Evolutionary conservation across 2,797 vertebrate genomes (phyloP).

Genomic region (Pogoniulus pusillus): DNA sequence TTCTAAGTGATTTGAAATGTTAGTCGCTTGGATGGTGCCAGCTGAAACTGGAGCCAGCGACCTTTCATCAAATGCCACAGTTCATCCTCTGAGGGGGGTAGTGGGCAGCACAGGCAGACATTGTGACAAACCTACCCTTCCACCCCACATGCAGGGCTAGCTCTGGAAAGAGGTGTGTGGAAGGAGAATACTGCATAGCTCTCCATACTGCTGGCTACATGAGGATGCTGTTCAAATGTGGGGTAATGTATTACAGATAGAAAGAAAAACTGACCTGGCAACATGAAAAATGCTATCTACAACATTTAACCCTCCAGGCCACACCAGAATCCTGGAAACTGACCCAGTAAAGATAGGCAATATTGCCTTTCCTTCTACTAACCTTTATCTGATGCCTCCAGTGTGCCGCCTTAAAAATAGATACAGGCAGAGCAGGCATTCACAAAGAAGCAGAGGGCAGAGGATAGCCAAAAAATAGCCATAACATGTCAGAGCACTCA

Average conservation of each 20-base stretch:
- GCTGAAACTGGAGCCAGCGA: conserved; percentile 60
- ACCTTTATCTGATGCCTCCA: conserved; percentile 16
- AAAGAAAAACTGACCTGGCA: neutral
- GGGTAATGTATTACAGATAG: rapidly evolving
- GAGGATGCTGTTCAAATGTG: neutral
- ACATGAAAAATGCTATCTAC: neutral
- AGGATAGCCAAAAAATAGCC: neutral
- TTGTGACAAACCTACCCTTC: neutral
- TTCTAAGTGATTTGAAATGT: conserved; percentile 28
- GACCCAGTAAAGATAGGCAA: neutral
- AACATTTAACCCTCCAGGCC: neutral
- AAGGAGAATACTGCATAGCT: neutral
- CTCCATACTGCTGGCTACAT: rapidly evolving
- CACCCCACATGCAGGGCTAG: rapidly evolving
- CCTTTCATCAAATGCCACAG: conserved; percentile 76
- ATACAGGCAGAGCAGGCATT: neutral
- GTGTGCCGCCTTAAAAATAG: conserved; percentile 30
- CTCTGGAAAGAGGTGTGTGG: neutral
- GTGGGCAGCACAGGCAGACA: neutral
- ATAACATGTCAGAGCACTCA: rapidly evolving
- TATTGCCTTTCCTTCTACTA: conserved; percentile 11
- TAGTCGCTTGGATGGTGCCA: neutral
- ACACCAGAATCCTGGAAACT: neutral
- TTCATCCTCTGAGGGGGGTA: neutral
- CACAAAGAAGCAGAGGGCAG: neutral